Conservation (phyloP, 2,797 vertebrate genomes). For the Huso huso region DNA sequence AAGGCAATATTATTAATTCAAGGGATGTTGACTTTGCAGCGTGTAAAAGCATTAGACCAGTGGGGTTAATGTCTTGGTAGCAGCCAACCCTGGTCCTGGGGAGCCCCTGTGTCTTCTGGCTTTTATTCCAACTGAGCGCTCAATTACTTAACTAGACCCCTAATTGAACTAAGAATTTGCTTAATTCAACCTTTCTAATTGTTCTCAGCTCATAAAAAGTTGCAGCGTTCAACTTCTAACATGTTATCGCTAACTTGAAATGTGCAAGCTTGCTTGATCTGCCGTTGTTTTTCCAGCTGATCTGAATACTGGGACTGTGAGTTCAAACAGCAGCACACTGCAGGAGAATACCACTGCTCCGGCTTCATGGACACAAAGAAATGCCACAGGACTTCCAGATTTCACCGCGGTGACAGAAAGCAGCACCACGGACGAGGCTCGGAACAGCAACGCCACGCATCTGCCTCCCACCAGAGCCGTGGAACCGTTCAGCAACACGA, state of each 20-base stretch:
- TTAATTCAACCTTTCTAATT: constrained; percentile 6
- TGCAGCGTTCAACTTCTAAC: neutral
- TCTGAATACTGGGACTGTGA: neutral
- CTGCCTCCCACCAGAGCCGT: neutral
- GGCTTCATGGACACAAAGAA: neutral
- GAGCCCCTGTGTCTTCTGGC: no score
- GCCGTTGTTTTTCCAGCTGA: neutral
- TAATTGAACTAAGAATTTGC: no score
- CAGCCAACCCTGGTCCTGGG: no score
- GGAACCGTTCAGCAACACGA: neutral
- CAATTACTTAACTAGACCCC: no score
- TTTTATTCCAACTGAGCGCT: no score
- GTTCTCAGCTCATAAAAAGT: neutral
- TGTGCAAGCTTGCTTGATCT: neutral
- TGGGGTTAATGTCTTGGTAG: no score
- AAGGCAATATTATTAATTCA: no score
- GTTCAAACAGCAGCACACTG: neutral
- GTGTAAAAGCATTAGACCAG: no score
- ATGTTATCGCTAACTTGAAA: neutral
- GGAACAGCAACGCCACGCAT: neutral
- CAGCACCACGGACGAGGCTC: neutral
- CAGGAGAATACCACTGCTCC: neutral
- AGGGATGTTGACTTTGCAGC: no score
- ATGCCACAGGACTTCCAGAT: neutral
- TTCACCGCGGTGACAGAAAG: neutral